phyloP scores from a whole-genome alignment of 2,888 invertebrate genomes.

The Halictus quadricinctus region DNA sequence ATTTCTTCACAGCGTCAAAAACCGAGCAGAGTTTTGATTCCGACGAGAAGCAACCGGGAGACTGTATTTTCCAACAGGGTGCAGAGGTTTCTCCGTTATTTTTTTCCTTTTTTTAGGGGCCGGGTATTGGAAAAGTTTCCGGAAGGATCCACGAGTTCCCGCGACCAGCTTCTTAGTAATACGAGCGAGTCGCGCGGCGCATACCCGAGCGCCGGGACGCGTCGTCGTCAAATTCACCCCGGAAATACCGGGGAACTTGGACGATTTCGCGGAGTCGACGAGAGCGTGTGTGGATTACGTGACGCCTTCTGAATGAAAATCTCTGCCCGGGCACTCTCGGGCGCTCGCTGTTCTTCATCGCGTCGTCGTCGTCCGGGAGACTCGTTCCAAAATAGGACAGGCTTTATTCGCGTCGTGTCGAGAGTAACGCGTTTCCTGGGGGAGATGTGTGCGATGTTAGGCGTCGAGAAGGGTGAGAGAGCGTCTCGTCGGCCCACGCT shows the following conservation, averaged over 20 bases:
- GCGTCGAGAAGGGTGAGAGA: background rate
- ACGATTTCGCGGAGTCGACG: conserved; percentile 57
- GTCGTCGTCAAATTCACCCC: conserved; percentile 55
- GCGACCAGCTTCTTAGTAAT: conserved; percentile 43
- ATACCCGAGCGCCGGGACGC: conserved; percentile 23
- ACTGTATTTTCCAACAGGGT: conserved; percentile 4
- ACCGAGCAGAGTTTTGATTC: background rate
- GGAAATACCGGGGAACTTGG: conserved; percentile 60
- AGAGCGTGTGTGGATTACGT: conserved; percentile 60
- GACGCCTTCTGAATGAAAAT: conserved; percentile 55
- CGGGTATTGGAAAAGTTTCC: conserved; percentile 35
- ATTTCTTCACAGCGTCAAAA: background rate
- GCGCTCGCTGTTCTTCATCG: conserved; percentile 35
- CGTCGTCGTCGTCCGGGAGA: conserved; percentile 21
- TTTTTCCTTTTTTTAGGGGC: conserved; percentile 1
- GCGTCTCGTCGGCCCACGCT: background rate
- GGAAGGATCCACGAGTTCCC: conserved; percentile 44
- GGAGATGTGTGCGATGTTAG: background rate
- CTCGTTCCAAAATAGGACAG: conserved; percentile 50
- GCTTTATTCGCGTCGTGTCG: conserved; percentile 42
- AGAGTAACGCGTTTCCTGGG: conserved; percentile 36
- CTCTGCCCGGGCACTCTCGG: conserved; percentile 28
- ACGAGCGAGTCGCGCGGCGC: conserved; percentile 33
- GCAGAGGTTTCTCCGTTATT: conserved; percentile 15
- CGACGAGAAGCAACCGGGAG: too few species aligned